These are phyloP conservation scores for Meganola albula DNA, from an alignment of 2,888 invertebrate genomes.

Conservation along the genomic window DNA sequence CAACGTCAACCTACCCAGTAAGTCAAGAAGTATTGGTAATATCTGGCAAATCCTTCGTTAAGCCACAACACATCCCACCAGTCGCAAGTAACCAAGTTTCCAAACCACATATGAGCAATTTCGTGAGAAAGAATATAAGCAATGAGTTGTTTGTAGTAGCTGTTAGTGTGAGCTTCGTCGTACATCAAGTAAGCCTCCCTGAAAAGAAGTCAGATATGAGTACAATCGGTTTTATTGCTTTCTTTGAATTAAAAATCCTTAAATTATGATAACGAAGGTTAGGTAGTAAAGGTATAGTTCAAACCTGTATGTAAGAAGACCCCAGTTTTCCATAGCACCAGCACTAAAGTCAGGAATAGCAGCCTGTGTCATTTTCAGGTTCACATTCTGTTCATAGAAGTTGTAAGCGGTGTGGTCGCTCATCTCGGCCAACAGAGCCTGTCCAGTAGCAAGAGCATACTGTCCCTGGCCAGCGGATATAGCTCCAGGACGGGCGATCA, in stretches of 20 bases:
- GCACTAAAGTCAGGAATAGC: slow-evolving; percentile 87
- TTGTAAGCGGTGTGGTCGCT: slow-evolving; percentile 74
- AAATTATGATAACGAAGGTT: no score
- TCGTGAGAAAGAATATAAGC: slow-evolving; percentile 82
- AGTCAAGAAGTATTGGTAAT: slow-evolving; percentile 83
- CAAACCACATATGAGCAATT: slow-evolving; percentile 86
- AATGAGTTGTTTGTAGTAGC: slow-evolving; percentile 69
- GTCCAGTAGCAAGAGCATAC: slow-evolving; percentile 62
- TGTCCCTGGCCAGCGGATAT: slow-evolving; percentile 46
- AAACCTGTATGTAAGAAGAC: slow-evolving; percentile 85
- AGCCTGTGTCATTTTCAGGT: slow-evolving; percentile 81
- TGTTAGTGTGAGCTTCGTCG: slow-evolving; percentile 52
- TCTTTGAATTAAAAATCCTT: no score
- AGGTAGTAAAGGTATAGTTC: no score
- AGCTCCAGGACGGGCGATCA: slow-evolving; percentile 65
- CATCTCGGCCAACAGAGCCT: slow-evolving; percentile 65
- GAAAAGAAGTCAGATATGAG: slow-evolving; percentile 7
- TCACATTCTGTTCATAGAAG: slow-evolving; percentile 63
- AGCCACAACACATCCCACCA: slow-evolving; percentile 83
- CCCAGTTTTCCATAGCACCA: slow-evolving; percentile 93
- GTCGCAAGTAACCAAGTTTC: slow-evolving; percentile 79
- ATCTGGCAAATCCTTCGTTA: slow-evolving; percentile 83
- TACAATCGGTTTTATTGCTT: background rate
- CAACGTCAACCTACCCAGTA: slow-evolving; percentile 70
- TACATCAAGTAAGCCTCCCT: slow-evolving; percentile 71